A percentile compares a stretch with the other conserved stretches of the same genome.
These are phyloP conservation scores for Oreochromis tanganicae DNA, from an alignment of 2,113 vertebrate species.

Conservation along the genomic window DNA sequence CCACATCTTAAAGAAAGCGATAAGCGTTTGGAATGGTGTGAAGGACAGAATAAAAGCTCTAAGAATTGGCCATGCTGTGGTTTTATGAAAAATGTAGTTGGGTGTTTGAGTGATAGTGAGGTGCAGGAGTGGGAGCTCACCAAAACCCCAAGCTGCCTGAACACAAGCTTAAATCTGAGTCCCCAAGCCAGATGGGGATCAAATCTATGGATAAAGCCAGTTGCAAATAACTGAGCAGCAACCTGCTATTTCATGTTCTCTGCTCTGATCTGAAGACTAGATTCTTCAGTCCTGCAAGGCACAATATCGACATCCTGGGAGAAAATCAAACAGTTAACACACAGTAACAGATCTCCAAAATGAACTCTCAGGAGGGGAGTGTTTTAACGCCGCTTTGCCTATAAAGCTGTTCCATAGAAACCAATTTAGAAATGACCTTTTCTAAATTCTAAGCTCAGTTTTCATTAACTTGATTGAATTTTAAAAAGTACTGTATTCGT, in stretches of 20 bases:
- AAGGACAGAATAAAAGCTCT: not conserved
- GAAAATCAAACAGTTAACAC: not conserved
- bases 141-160: not conserved
- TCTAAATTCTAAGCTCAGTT: not conserved
- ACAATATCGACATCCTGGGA: not conserved
- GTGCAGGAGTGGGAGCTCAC: not conserved
- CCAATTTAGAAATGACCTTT: not conserved
- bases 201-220: not conserved
- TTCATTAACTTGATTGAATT: not conserved
- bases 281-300: not conserved
- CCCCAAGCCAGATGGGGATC: not conserved
- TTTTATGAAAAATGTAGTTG: not conserved
- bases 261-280: not conserved
- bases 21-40: not conserved
- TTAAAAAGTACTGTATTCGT: not conserved
- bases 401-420: not conserved
- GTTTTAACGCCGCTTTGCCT: not conserved
- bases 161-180: not conserved
- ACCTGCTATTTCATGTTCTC: not conserved
- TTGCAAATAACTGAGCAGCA: not conserved
- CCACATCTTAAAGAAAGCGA: not conserved
- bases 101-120: not conserved
- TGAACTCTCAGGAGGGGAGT: not conserved
- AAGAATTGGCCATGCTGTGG: not conserved
- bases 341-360: not conserved